Base-by-base conservation (phyloP, 1,140 invertebrate genomes). In the Tetramorium alpestre region DNA sequence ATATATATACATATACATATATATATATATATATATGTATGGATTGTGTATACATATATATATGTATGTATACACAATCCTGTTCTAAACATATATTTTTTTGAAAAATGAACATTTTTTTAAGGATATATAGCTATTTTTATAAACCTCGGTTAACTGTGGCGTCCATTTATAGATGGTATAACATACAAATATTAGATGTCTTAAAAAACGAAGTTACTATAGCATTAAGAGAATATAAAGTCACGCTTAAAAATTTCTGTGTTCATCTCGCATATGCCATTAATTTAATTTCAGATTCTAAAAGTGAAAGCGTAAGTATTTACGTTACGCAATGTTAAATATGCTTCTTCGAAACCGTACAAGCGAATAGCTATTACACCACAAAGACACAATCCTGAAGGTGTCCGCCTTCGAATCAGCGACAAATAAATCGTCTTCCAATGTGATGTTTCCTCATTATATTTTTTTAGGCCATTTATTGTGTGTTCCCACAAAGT, bases 351-450 rank as follows among this genome's bases (percentile, higher is more conserved):
- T 77, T 47, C 1, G 65, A 49, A 3, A 65, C 2, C 11, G n/a
- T 28, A 70, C 28, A 2, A 54, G 16, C 58, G 5, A 47, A 65
- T 47, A 78, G 16, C 18, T 70, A n/a, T 64, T 70, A 8, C 44
- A 56, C 7, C 4, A 56, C 38, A 3, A 54, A 67, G 25, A 81
- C 4, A 80, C 1, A 51, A 54, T 49, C 65, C 47, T 38, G 44
- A 67, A 80, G 56, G 60, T 33, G 28, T 22, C 7, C n/a, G 76
- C 60, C 44, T 78, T 49, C 3, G 2, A 80, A 67, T 33, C 16
- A 78, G 56, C 5, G 62, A 81, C 65, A 56, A 81, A 70, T 70
- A 81, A 81, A 72, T 81, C 22, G 78, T 81, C 78, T 81, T 81
- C 65, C 78, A 72, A 81, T 69, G 47, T 25, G 38, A 72, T 70